These are phyloP conservation scores for Lithosia quadra DNA, from an alignment of 2,888 invertebrate species.

Conservation along the genomic window DNA sequence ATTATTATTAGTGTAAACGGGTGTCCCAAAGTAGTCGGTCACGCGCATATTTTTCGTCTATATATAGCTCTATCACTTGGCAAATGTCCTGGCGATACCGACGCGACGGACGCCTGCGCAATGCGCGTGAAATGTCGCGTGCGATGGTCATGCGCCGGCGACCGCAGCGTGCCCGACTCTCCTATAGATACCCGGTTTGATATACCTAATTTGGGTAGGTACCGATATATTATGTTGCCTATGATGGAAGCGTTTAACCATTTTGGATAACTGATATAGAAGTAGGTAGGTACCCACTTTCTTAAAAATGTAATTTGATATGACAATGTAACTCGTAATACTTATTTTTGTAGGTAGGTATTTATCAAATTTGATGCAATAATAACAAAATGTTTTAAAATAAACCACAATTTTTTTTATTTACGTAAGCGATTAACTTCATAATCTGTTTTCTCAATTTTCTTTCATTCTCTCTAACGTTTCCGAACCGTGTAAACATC, in stretches of 20 bases:
- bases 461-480: too few relatives aligned
- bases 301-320: not conserved
- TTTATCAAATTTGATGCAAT: too few relatives aligned
- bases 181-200: constrained; percentile 19
- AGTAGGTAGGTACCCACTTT: not conserved
- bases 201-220: constrained; percentile 7
- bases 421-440: too few relatives aligned
- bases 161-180: constrained; percentile 26
- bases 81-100: constrained; percentile 71
- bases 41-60: constrained; percentile 79
- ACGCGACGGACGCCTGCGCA: constrained; percentile 57
- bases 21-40: constrained; percentile 75
- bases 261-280: not conserved
- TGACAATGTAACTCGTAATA: too few relatives aligned
- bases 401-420: not conserved
- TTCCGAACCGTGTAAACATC: not conserved
- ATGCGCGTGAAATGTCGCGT: constrained; percentile 69
- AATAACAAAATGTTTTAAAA: not conserved
- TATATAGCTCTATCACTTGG: constrained; percentile 83
- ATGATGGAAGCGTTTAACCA: not conserved
- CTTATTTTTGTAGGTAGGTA: too few relatives aligned
- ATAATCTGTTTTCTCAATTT: too few relatives aligned
- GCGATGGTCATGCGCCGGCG: constrained; percentile 26
- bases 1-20: too few relatives aligned
- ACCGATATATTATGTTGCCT: too few relatives aligned